phyloP scores from a whole-genome alignment of 2,113 vertebrate species.

The Petrocephalus microphthalmus region DNA sequence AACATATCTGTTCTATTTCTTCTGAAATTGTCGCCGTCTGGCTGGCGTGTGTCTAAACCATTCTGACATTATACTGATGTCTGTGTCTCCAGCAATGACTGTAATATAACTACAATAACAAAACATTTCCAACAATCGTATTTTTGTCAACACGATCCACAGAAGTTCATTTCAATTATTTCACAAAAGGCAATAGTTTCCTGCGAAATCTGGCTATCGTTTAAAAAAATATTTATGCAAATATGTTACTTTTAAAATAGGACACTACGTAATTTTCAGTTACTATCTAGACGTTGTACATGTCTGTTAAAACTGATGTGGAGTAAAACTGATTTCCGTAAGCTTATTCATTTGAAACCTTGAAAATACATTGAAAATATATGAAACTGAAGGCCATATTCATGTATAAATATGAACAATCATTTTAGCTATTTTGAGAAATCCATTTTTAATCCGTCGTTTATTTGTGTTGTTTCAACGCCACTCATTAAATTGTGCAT shows the following conservation, averaged over 20 bases:
- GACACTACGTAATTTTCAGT: background rate
- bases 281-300: background rate
- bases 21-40: background rate
- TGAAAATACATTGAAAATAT: background rate
- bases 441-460: slow-evolving; percentile 1
- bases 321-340: background rate
- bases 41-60: background rate
- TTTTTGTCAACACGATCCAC: slow-evolving; percentile 6
- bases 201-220: background rate
- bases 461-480: slow-evolving; percentile 4
- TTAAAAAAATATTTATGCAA: background rate
- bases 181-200: slow-evolving; percentile 21
- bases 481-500: background rate
- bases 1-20: background rate
- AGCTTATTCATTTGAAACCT: background rate
- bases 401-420: background rate
- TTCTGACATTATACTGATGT: background rate
- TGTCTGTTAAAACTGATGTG: background rate
- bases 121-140: background rate
- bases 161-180: background rate
- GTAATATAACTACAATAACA: background rate
- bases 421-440: slow-evolving; percentile 11
- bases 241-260: background rate
- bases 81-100: background rate
- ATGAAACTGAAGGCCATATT: slow-evolving; percentile 19